These are phyloP conservation scores for Drosophila meridiana DNA, from an alignment of 2,888 invertebrate species.

Conservation along the genomic window DNA sequence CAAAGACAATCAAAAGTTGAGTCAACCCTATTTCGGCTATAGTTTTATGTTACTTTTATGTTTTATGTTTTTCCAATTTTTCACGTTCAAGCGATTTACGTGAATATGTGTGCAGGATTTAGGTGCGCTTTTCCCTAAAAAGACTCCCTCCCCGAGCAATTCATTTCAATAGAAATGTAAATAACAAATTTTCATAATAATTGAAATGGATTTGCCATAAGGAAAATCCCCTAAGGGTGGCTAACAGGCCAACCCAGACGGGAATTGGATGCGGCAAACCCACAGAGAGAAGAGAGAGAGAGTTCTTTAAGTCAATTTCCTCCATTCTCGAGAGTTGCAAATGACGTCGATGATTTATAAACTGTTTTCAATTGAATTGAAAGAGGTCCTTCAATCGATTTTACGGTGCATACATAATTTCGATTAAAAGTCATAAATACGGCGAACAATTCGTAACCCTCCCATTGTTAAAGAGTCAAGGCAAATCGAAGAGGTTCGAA, in stretches of 20 bases:
- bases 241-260: slow-evolving; percentile 19
- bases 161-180: slow-evolving; percentile 83
- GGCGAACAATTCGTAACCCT: slow-evolving; percentile 14
- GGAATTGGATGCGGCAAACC: slow-evolving; percentile 68
- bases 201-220: slow-evolving; percentile 68
- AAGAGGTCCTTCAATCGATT: slow-evolving; percentile 63
- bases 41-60: slow-evolving; percentile 66
- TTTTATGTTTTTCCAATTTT: slow-evolving; percentile 75
- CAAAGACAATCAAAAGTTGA: slow-evolving; percentile 33
- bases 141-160: slow-evolving; percentile 52
- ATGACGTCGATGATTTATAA: slow-evolving; percentile 69
- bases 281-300: slow-evolving; percentile 40
- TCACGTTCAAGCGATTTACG: slow-evolving; percentile 46
- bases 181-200: slow-evolving; percentile 81
- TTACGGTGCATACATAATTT: slow-evolving; percentile 60
- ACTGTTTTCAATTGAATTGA: slow-evolving; percentile 56
- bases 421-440: slow-evolving; percentile 30
- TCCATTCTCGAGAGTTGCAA: slow-evolving; percentile 48
- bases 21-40: slow-evolving; percentile 54
- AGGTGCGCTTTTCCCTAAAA: slow-evolving; percentile 46
- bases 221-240: slow-evolving; percentile 40
- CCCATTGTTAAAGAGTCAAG: slow-evolving; percentile 4
- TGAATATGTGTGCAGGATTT: slow-evolving; percentile 23
- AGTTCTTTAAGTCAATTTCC: slow-evolving; percentile 49
- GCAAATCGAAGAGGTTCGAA: not conserved